A percentile compares a stretch with the other conserved stretches of the same genome.
phyloP scores from a whole-genome alignment of 2,797 vertebrate genomes.

The Ceyx erithaca region DNA sequence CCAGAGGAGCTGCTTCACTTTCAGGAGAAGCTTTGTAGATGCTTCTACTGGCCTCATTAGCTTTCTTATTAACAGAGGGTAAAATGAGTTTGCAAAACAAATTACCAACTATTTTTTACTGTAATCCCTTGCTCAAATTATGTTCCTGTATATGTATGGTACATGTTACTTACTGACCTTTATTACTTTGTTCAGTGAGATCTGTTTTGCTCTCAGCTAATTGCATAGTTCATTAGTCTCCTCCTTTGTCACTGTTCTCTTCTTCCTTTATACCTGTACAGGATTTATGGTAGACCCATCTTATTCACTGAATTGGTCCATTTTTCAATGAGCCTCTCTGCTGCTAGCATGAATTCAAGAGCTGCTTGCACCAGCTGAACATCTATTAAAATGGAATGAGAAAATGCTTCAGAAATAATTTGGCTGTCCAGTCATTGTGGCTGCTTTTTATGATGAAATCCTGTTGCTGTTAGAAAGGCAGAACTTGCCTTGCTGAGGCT shows the following conservation, averaged over 20 bases:
- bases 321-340: neutral
- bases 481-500: neutral
- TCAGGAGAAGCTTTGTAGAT: neutral
- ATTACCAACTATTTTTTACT: neutral
- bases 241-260: neutral
- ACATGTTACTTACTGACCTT: neutral
- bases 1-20: neutral
- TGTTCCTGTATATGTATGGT: neutral
- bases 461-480: neutral
- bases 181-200: neutral
- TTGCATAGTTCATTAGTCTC: neutral
- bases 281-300: neutral
- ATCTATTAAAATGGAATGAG: constrained; percentile 15
- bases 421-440: neutral
- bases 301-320: neutral
- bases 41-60: neutral
- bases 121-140: neutral
- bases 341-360: neutral
- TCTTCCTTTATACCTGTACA: neutral
- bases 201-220: neutral
- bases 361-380: neutral
- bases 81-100: neutral
- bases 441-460: neutral
- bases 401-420: constrained; percentile 24
- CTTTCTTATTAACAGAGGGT: neutral